These are phyloP conservation scores for Heteropelma amictum DNA, from an alignment of 2,888 invertebrate species.

Conservation along the genomic window DNA sequence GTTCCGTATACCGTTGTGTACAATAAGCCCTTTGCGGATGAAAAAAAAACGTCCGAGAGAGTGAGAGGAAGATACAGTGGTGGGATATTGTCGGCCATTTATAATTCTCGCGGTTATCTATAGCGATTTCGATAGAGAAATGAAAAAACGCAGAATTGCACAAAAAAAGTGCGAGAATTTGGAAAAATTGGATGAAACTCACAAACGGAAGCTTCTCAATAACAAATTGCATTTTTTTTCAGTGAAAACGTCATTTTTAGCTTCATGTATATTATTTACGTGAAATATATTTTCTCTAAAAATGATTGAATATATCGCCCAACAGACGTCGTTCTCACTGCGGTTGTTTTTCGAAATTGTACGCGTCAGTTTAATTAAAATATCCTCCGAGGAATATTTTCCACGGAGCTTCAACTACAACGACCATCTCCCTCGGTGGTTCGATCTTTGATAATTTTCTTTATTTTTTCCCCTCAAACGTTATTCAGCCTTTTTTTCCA, in stretches of 20 bases:
- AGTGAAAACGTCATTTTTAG: too few relatives aligned
- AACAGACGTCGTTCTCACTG: too few relatives aligned
- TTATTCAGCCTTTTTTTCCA: conserved; percentile 16
- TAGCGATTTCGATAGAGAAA: conserved; percentile 47
- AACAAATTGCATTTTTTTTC: too few relatives aligned
- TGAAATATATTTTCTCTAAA: too few relatives aligned
- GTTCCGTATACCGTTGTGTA: conserved; percentile 17
- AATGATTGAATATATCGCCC: too few relatives aligned
- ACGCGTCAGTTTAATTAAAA: background rate
- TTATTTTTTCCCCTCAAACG: background rate
- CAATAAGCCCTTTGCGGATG: conserved; percentile 32
- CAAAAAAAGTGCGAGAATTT: conserved; percentile 1
- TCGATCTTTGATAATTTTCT: background rate
- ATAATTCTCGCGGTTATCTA: conserved; percentile 56
- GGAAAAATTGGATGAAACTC: too few relatives aligned
- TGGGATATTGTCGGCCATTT: conserved; percentile 46
- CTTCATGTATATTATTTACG: too few relatives aligned
- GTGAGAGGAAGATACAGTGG: background rate
- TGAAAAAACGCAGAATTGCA: conserved; percentile 27
- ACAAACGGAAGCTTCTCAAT: too few relatives aligned
- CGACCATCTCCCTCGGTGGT: background rate
- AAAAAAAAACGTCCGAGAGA: background rate
- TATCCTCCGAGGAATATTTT: background rate
- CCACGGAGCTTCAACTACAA: background rate
- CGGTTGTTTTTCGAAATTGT: too few relatives aligned